Evolutionary conservation across 2,888 invertebrate species (phyloP).

Genomic region (Tenthredo notha): DNA sequence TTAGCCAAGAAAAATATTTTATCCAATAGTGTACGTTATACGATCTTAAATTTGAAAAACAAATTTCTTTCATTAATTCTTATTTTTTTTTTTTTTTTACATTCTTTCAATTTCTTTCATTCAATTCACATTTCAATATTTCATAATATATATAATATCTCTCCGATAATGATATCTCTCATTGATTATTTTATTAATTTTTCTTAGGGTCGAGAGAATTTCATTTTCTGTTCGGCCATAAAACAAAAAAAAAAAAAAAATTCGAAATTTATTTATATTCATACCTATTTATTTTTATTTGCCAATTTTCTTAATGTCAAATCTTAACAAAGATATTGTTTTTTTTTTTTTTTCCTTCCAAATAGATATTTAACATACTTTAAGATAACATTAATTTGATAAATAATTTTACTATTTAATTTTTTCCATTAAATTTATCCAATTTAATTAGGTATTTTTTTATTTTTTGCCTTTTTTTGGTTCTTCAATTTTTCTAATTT

Average conservation of each 20-base stretch:
- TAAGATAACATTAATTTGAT: constrained; percentile 29
- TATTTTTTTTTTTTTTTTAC: constrained; percentile 8
- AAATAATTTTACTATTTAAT: constrained; percentile 9
- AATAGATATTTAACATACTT: constrained; percentile 9
- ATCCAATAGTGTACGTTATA: constrained; percentile 1
- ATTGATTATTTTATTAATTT: neutral
- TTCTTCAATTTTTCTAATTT: constrained; percentile 10
- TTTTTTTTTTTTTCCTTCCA: constrained; percentile 14
- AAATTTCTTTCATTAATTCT: neutral
- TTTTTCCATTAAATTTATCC: neutral
- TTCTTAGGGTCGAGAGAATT: neutral
- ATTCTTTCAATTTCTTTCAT: constrained; percentile 28
- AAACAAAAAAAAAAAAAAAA: neutral
- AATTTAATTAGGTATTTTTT: neutral
- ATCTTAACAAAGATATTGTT: neutral
- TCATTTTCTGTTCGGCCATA: neutral
- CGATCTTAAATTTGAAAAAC: constrained; percentile 30
- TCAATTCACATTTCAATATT: constrained; percentile 27
- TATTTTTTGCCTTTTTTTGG: neutral
- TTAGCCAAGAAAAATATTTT: constrained; percentile 27
- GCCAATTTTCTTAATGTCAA: neutral
- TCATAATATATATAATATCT: neutral
- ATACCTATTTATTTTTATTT: neutral
- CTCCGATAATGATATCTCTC: neutral
- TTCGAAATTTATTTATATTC: neutral